Conservation (phyloP, 1,140 invertebrate species). For the Drosophila trapezifrons region DNA sequence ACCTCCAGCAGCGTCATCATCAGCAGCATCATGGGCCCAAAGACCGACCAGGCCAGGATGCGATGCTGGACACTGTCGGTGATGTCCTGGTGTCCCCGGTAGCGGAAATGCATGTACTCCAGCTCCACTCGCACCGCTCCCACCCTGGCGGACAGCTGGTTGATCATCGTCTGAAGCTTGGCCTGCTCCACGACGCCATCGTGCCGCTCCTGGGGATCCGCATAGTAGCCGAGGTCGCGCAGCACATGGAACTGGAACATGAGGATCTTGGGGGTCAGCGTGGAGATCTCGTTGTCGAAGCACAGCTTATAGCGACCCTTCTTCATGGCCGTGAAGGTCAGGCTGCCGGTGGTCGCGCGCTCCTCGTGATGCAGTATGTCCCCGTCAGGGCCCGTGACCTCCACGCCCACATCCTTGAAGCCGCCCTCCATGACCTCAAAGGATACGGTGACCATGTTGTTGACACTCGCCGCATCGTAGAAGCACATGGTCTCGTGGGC, state of each 20-base stretch:
- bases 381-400: conserved; percentile 30
- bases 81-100: conserved; percentile 44
- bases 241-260: conserved; percentile 66
- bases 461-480: conserved; percentile 32
- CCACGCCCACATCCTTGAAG: conserved; percentile 61
- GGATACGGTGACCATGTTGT: conserved; percentile 52
- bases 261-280: conserved; percentile 62
- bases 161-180: conserved; percentile 39
- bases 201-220: conserved; percentile 16
- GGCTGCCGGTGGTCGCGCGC: conserved; percentile 44
- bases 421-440: conserved; percentile 75
- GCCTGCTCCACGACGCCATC: conserved; percentile 60
- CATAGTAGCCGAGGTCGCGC: conserved; percentile 29
- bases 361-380: conserved; percentile 22
- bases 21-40: conserved; percentile 47
- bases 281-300: conserved; percentile 64
- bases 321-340: conserved; percentile 51
- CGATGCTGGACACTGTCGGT: conserved; percentile 53
- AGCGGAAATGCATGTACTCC: conserved; percentile 70
- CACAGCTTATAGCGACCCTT: conserved; percentile 48
- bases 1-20: conserved; percentile 46
- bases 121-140: conserved; percentile 48
- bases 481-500: conserved; percentile 65
- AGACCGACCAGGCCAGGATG: conserved; percentile 56
- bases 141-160: conserved; percentile 38